Evolutionary conservation across 2,797 vertebrate species (phyloP), one percentile per base, ranked within the genome.

Genomic region (Lagorchestes hirsutus): DNA sequence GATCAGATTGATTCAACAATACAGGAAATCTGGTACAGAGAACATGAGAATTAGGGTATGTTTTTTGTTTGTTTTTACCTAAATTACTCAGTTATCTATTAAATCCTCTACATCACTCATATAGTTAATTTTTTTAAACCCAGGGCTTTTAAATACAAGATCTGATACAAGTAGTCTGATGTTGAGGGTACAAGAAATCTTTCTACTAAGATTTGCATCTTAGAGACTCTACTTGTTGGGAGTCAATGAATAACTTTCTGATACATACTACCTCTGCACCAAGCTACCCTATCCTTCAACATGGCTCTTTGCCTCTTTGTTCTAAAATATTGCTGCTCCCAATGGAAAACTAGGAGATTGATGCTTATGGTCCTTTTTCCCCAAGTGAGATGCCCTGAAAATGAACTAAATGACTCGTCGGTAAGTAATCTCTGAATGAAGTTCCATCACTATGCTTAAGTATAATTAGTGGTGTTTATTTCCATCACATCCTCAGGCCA

Each of bases 391-490:
- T 74, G 34, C 3, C 90, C 11, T 8, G 52, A 59, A 29, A 87
- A 93, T 8, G 10, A 93, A 92, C 3, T 74, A 91, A 62, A 56
- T 74, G 52, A 92, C 14, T 59, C 74, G 9, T 87, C 62, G 92
- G 4, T 58, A 27, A 90, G 40, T 94, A 14, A 27, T 87, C 92
- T 96, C 92, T 74, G 92, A 62, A 52, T 52, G 91, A 92, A 93
- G 90, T 90, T 95, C 11, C 74, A 59, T 91, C 90, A 67, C 54
- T 93, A 29, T 29, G 12, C 40, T 92, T 55, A 50, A 0, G 5
- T 93, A 93, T 87, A 22, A 87, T 40, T 0, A 10, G 1, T 10
- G 46, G 54, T 59, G 28, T 54, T 95, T 94, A 54, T 54, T 87
- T 90, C 16, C 46, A 4, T 91, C 50, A 18, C 16, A 91, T 28